Base-by-base conservation (phyloP, 2,113 vertebrate species). In the Parotia lawesii region DNA sequence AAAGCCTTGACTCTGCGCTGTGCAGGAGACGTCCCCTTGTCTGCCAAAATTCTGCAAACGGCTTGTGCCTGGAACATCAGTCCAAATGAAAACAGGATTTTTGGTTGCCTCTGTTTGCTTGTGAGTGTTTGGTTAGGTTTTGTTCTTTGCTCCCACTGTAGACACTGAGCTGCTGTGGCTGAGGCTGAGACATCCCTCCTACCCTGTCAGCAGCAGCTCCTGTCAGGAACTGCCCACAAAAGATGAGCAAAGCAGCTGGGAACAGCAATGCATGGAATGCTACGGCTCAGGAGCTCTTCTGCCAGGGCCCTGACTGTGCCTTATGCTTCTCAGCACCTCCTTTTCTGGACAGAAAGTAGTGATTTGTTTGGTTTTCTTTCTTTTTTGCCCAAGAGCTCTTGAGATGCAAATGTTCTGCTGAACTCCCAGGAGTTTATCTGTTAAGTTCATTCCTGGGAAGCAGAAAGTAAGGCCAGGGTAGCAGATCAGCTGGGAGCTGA, bases 301-400 rank as follows among this genome's bases (percentile, higher is more conserved):
- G 0, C 35, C 21, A 61, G 25, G 57, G 23, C 10, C n/a, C 19
- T 27, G 13, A 9, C 19, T 7, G 5, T 29, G 15, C 5, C 0
- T 29, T 37, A 7, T 4, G 10, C 17, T 22, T 4, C 2, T 23
- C 22, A 61, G 19, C 31, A 24, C 7, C 14, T 50, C 11, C 12
- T 42, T 33, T 24, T 16, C 37, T 47, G 22, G 4, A 2, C 12
- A 25, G 4, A 44, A 45, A 45, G 16, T 4, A 15, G 6, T 3
- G 10, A 10, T 24, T 5, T 5, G 27, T 2, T 38, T 38, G 38
- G 38, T 11, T 22, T 37, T 33, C 33, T 27, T 35, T 4, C 4
- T 40, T 50, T 50, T 35, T 24, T 35, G 9, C 25, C 11, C 24
- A 31, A 45, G 21, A 56, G 28, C 5, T 33, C 13, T 28, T 23